Base-by-base conservation (phyloP, 2,113 vertebrate species). In the Cyrtonyx montezumae region DNA sequence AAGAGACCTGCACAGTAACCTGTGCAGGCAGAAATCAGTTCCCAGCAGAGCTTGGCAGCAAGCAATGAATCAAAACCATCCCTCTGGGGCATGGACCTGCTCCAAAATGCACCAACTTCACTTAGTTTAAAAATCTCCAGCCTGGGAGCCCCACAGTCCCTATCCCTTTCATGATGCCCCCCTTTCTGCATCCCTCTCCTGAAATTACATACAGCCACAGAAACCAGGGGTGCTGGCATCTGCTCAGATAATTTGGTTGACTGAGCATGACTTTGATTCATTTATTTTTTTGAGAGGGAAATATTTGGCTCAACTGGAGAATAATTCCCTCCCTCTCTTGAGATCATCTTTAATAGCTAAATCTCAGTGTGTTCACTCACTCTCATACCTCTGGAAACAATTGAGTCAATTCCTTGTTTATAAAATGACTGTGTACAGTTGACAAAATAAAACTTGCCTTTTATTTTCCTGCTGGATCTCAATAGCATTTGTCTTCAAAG, bases 171-270 rank as follows among this genome's bases (percentile, higher is more conserved):
- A 71, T 40, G 59, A 85, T n/a, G 18, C 11, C 89, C 20, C 46
- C 26, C 36, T 79, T 40, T 36, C 43, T 76, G 85, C 59, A 46
- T 78, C 61, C 49, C 43, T 58, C 58, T 78, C 46, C 61, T 8
- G 11, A 91, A 95, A 91, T 91, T 81, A 82, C 79, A 76, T 34
- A 84, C 84, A 90, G 25, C 53, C 73, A 7, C 78, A 91, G 90
- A 79, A 95, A 91, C 40, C 68, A 74, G 79, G 73, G 84, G 63
- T 91, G 80, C 56, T 95, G 87, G 95, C 95, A 95, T 93, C 94
- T 94, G 95, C 76, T 95, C 84, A 90, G 93, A 84, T 96, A 91
- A 97, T 97, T 95, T 96, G 95, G 91, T 93, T 93, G 94, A 95
- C 91, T 93, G 94, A 94, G 79, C 68, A 90, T 91, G 90, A 91